Percentiles rank a stretch among this genome's conserved stretches.
phyloP scores from a whole-genome alignment of 1,140 invertebrate genomes.

The Sarcophaga bullata region DNA sequence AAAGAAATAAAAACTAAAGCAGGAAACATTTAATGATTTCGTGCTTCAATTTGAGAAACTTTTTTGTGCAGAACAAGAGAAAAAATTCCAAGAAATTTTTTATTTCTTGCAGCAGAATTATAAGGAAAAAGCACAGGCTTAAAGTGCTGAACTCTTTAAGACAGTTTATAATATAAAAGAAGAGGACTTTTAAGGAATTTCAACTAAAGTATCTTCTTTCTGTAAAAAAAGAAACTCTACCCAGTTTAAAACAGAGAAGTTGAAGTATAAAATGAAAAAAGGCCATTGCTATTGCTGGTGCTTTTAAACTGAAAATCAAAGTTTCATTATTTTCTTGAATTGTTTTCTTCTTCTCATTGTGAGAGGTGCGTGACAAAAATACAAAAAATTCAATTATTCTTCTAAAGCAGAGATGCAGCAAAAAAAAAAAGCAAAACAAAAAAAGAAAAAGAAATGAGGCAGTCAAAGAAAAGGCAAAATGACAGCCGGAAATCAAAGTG shows the following conservation, averaged over 20 bases:
- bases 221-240: neutral
- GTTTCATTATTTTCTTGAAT: neutral
- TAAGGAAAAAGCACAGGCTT: neutral
- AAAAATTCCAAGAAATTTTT: neutral
- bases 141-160: neutral
- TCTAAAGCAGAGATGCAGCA: neutral
- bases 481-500: neutral
- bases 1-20: neutral
- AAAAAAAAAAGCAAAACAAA: no score
- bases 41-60: neutral
- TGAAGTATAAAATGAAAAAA: neutral
- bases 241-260: no score
- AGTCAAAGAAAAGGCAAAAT: neutral
- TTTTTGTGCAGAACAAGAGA: neutral
- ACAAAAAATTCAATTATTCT: neutral
- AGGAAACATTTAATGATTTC: slow-evolving; percentile 5
- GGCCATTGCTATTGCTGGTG: neutral
- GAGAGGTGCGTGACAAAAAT: neutral
- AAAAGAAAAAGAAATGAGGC: no score
- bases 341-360: neutral
- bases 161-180: neutral
- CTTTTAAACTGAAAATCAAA: neutral
- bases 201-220: neutral
- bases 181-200: neutral
- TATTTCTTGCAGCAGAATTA: neutral